Conservation (phyloP, 2,888 invertebrate genomes). For the Graphium colonna region DNA sequence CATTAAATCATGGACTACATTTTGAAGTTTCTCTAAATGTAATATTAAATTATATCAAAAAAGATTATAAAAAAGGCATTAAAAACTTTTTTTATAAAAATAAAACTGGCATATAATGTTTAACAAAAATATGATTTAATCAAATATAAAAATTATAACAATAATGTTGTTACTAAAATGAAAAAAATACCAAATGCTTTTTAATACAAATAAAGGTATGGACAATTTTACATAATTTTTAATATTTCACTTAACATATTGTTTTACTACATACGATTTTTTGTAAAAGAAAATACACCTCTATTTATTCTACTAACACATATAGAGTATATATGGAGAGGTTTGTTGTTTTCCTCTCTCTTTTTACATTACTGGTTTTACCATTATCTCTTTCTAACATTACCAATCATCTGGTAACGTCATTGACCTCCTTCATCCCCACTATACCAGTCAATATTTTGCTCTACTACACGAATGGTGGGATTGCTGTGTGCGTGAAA, state of each 20-base stretch:
- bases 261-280: neutral
- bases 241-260: conserved; percentile 29
- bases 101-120: too few species aligned
- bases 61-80: too few species aligned
- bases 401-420: conserved; percentile 46
- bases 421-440: conserved; percentile 54
- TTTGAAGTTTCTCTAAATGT: too few species aligned
- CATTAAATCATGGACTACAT: too few species aligned
- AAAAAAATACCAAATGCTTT: too few species aligned
- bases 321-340: conserved; percentile 26
- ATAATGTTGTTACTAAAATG: too few species aligned
- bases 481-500: conserved; percentile 50
- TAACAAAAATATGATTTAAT: too few species aligned
- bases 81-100: too few species aligned
- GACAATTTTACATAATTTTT: conserved; percentile 33
- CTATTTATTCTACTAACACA: conserved; percentile 19
- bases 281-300: conserved; percentile 16
- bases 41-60: too few species aligned
- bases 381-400: conserved; percentile 38
- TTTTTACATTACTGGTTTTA: conserved; percentile 18
- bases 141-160: conserved; percentile 15
- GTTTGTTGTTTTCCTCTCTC: conserved; percentile 54
- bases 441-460: conserved; percentile 53
- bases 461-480: conserved; percentile 33
- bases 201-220: conserved; percentile 26